Base-by-base conservation (phyloP, 2,888 invertebrate species). In the Euproctis similis region DNA sequence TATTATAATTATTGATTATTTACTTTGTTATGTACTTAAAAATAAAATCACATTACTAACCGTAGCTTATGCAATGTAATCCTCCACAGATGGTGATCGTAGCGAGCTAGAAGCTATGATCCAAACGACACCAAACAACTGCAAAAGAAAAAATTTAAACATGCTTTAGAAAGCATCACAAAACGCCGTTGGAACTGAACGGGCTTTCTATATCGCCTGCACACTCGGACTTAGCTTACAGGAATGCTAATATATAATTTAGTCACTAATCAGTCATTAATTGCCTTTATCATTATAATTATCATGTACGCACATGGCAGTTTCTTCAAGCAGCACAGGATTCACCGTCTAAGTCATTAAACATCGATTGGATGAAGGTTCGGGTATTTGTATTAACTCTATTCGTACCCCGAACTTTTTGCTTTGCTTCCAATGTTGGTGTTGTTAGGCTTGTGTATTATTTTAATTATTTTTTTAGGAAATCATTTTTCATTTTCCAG, bases 31-130 rank as follows among this genome's bases (percentile, higher is more conserved):
- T 33, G 31, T 36, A 9, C n/a, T 14, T 24, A 42, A 42, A 46
- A 33, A 37, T 48, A 32, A 54, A 52, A 50, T 66, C 72, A 72
- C 69, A 40, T 37, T 48, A 73, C 67, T 75, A 75, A 78, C 67
- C 42, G 55, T 69, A 68, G 82, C 78, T 80, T 80, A 80, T 66
- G 80, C 82, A 72, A 72, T 82, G 72, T 82, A 80, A 81, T 80
- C 80, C 71, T 82, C 69, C 85, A 81, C 85, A 85, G 85, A 85
- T 85, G 85, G 85, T 71, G 85, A 85, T 80, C 85, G 82, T 85
- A 85, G 85, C 75, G 85, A 85, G 76, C 84, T 85, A 67, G 85
- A 85, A 46, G 85, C 78, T 84, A 85, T 85, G 85, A 85, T 85
- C 66, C 85, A 85, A 85, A 85, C 80, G 48, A 85, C 85, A 78